Base-by-base conservation (phyloP, 2,113 vertebrate genomes). In the Melanerpes formicivorus region DNA sequence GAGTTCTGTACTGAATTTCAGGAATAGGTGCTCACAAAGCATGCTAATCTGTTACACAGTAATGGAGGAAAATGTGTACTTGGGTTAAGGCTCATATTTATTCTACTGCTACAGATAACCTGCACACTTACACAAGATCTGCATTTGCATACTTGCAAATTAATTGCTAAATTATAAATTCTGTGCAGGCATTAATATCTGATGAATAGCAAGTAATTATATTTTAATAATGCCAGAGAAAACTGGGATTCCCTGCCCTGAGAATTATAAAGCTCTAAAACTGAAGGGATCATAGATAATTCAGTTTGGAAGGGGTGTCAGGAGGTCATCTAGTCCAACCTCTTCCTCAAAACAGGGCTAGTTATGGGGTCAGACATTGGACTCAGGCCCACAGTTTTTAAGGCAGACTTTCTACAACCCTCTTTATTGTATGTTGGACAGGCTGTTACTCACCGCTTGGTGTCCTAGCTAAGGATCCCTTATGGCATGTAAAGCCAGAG, bases 141-240 rank as follows among this genome's bases (percentile, higher is more conserved):
- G 70, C 69, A 92, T 96, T 93, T 95, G 85, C 89, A 89, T 93
- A 69, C 65, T 85, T 90, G 71, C 48, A 87, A 77, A 77, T 83
- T 95, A 95, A 91, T 93, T 83, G 76, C 93, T 54, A 84, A 93
- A 90, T 94, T 91, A 91, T 56, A 78, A 88, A 92, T 89, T 96
- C 75, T 90, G 0, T 83, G 71, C 82, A 84, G 84, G 56, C 70
- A 23, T 87, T 78, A 75, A 62, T 84, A 87, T 42, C 90, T 86
- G 70, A 94, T 93, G 80, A 94, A 77, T 67, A 78, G 72, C 73
- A 86, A 93, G 76, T 90, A 88, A 93, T 95, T 87, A 77, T 85
- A 32, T 85, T 92, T 65, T 88, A 89, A 88, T 91, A 93, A 84
- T 76, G 46, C 58, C 34, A 60, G 70, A 90, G 85, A 94, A 94